These are phyloP conservation scores for Anastatus disparis DNA, from an alignment of 1,140 invertebrate species.

Conservation along the genomic window DNA sequence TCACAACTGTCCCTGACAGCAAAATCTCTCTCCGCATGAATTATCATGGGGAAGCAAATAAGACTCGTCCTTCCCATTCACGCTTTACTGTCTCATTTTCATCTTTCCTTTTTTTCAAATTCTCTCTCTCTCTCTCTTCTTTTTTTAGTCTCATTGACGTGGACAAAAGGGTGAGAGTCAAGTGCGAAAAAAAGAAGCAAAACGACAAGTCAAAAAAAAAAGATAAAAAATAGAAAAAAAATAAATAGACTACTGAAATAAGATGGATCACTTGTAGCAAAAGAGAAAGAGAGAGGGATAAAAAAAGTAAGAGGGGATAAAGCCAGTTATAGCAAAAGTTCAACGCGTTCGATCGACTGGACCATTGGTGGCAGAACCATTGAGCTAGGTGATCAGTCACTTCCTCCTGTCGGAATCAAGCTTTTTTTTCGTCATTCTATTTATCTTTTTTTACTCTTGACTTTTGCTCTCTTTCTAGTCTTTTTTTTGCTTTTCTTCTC, in stretches of 20 bases:
- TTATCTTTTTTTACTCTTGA: background rate
- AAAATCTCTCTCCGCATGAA: background rate
- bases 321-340: no score
- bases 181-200: no score
- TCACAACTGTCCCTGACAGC: background rate
- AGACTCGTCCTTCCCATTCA: background rate
- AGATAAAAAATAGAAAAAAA: no score
- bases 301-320: no score
- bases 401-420: conserved; percentile 9
- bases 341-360: no score
- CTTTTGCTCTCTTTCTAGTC: background rate
- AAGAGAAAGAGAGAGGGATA: background rate
- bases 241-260: no score
- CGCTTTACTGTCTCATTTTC: no score
- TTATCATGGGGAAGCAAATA: conserved; percentile 11
- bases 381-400: conserved; percentile 31
- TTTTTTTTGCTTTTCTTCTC: no score
- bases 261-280: conserved; percentile 20
- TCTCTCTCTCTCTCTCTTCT: background rate
- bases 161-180: no score
- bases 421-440: conserved; percentile 13
- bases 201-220: background rate
- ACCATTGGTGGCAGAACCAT: no score
- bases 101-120: no score
- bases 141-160: no score